These are phyloP conservation scores for Apocheima hispidaria DNA, from an alignment of 2,888 invertebrate genomes.

Conservation along the genomic window DNA sequence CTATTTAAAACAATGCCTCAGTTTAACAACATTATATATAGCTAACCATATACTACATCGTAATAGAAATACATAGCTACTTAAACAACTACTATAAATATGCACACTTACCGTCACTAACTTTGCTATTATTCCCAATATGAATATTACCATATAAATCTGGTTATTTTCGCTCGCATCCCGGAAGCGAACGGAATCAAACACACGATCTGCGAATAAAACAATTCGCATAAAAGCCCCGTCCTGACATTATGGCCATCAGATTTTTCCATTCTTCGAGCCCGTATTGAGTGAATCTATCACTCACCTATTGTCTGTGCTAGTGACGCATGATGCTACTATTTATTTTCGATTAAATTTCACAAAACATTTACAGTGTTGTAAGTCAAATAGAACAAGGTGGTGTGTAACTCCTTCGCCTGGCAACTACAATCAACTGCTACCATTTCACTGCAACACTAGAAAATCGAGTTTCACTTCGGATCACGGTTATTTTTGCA, in stretches of 20 bases:
- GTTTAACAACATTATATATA: too few species aligned
- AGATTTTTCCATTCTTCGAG: conserved; percentile 62
- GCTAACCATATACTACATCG: background rate
- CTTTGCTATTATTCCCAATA: too few species aligned
- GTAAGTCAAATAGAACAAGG: background rate
- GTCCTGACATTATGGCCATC: conserved; percentile 60
- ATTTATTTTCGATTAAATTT: conserved; percentile 38
- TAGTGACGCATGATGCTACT: conserved; percentile 43
- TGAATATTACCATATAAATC: background rate
- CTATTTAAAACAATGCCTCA: background rate
- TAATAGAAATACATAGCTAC: too few species aligned
- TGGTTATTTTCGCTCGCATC: conserved; percentile 3
- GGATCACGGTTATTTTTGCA: too few species aligned
- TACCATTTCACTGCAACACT: too few species aligned
- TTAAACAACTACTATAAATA: too few species aligned
- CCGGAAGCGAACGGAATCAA: conserved; percentile 33
- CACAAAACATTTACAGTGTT: conserved; percentile 1
- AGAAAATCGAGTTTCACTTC: too few species aligned
- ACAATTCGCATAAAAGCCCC: conserved; percentile 44
- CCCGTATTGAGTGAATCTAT: conserved; percentile 68
- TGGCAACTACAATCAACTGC: background rate
- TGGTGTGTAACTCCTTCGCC: background rate
- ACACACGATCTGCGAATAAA: conserved; percentile 53
- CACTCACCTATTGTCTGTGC: conserved; percentile 49
- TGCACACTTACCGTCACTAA: too few species aligned